Evolutionary conservation across 53 echinoderm and acorn worm species (phyloP).

Genomic region (Hippasteria phrygiana): DNA sequence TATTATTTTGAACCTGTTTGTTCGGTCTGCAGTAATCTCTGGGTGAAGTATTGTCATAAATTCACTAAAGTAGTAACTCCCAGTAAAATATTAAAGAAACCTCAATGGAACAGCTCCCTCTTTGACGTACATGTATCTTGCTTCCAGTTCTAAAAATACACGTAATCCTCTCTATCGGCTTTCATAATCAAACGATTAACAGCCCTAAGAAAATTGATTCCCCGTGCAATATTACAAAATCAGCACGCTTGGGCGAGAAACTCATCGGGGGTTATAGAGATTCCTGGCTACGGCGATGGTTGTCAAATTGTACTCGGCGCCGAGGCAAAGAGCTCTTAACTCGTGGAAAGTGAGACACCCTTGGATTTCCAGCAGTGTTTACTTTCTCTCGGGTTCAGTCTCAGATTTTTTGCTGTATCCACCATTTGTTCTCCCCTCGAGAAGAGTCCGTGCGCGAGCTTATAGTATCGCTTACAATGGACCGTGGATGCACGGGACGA

Average conservation of each 20-base stretch:
- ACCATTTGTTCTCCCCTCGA: neutral
- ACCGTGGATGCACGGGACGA: neutral
- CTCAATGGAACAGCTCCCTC: neutral
- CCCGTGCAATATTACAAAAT: neutral
- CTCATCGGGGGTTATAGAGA: neutral
- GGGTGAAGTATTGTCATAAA: too few relatives aligned
- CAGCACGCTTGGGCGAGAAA: neutral
- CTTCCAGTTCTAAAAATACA: neutral
- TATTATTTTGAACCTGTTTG: too few relatives aligned
- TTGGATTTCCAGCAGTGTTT: conserved; percentile 29
- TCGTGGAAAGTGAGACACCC: conserved; percentile 51
- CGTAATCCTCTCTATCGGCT: neutral
- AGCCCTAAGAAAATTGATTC: conserved; percentile 18
- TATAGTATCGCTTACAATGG: conserved; percentile 43
- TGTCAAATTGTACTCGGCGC: neutral
- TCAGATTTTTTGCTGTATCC: neutral
- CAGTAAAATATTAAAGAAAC: neutral
- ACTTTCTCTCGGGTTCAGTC: conserved; percentile 33
- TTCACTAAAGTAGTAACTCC: too few relatives aligned
- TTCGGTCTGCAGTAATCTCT: too few relatives aligned
- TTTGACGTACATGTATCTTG: neutral
- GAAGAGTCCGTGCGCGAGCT: conserved; percentile 15
- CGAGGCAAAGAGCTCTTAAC: conserved; percentile 37
- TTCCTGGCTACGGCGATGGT: neutral
- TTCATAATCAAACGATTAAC: neutral